Conservation (phyloP, 2,888 invertebrate genomes). For the Ormia ochracea region DNA sequence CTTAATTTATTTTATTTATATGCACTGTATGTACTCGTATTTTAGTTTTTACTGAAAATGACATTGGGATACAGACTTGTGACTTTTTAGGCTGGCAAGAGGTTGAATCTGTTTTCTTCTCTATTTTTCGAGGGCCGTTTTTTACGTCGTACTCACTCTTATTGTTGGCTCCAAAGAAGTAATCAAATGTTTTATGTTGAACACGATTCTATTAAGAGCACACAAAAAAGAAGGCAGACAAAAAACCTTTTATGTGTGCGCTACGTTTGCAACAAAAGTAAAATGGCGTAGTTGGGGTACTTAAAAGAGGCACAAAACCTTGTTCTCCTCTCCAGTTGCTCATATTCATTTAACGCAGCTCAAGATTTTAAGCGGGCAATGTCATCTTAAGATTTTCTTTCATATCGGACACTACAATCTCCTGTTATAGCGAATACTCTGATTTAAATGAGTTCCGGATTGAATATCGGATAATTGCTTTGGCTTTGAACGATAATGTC, state of each 20-base stretch:
- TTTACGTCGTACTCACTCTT: neutral
- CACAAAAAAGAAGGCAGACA: no score
- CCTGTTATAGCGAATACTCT: no score
- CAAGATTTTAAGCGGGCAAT: no score
- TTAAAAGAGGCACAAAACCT: neutral
- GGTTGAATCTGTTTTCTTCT: constrained; percentile 9
- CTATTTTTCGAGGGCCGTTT: neutral
- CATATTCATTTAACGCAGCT: no score
- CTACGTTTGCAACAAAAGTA: neutral
- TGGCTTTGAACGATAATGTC: no score
- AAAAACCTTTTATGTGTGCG: neutral
- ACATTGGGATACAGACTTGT: constrained; percentile 53
- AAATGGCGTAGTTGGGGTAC: neutral
- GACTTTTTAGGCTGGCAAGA: constrained; percentile 54
- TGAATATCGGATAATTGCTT: no score
- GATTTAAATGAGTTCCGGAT: no score
- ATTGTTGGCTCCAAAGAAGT: neutral
- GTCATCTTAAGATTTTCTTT: no score
- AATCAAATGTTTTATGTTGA: constrained; percentile 53
- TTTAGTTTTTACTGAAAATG: constrained; percentile 28
- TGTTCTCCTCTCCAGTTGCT: neutral
- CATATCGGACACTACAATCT: no score
- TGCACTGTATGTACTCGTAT: neutral
- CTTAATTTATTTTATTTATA: constrained; percentile 42
- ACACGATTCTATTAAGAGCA: constrained; percentile 29